Evolutionary conservation across 2,113 vertebrate genomes (phyloP).

Genomic region (Corapipo altera): DNA sequence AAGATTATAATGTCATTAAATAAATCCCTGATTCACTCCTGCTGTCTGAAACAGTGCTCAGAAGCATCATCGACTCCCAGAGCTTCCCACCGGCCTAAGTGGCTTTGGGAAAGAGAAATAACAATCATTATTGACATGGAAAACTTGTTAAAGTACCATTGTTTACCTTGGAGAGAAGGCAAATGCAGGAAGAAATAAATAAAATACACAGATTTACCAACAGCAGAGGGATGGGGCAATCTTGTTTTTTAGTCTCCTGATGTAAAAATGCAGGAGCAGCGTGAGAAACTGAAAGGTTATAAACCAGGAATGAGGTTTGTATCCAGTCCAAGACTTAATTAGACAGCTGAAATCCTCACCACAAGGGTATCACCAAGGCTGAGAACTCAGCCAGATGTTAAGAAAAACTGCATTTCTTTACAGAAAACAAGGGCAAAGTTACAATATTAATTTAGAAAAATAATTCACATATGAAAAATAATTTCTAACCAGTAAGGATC

Average conservation of each 20-base stretch:
- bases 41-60: background rate
- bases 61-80: background rate
- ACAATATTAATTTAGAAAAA: background rate
- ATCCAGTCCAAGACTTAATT: background rate
- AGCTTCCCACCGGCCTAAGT: background rate
- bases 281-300: background rate
- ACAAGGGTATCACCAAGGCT: background rate
- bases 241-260: background rate
- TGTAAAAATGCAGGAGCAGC: background rate
- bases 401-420: background rate
- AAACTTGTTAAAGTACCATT: background rate
- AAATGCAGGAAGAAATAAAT: background rate
- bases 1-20: background rate
- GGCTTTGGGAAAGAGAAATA: background rate
- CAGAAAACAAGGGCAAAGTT: background rate
- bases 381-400: background rate
- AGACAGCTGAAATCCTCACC: background rate
- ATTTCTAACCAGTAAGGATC: background rate
- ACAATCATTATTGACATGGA: background rate
- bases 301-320: background rate
- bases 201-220: background rate
- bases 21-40: background rate
- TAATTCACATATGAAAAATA: background rate
- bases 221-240: rapidly evolving
- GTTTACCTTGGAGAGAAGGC: background rate